Evolutionary conservation across 2,113 vertebrate genomes (phyloP).

Genomic region (Melospiza georgiana): DNA sequence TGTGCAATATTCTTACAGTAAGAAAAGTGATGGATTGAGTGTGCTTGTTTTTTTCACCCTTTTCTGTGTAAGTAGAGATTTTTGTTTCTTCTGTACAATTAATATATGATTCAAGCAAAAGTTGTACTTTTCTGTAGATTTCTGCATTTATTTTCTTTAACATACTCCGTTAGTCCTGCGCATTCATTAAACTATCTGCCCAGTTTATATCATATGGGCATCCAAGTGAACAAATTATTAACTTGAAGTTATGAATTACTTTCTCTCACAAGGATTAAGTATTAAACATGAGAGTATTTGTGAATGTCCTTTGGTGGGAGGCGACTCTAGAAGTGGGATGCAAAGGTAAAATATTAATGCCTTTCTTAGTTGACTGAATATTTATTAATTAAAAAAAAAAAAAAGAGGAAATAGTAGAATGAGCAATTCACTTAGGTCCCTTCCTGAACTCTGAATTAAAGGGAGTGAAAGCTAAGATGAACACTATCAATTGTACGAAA

Average conservation of each 20-base stretch:
- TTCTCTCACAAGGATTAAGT: not conserved
- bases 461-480: not conserved
- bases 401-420: not conserved
- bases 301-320: not conserved
- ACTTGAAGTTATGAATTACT: not conserved
- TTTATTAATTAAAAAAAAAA: not conserved
- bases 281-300: not conserved
- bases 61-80: conserved; percentile 59
- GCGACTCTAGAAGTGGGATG: not conserved
- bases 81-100: conserved; percentile 61
- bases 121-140: not conserved
- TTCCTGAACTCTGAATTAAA: not conserved
- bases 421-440: not conserved
- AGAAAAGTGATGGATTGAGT: conserved; percentile 46
- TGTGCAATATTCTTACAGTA: conserved; percentile 79
- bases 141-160: conserved; percentile 54
- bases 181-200: not conserved
- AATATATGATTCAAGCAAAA: conserved; percentile 20
- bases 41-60: conserved; percentile 3
- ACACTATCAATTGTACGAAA: not conserved
- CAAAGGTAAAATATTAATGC: not conserved
- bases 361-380: not conserved
- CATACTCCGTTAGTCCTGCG: conserved; percentile 60
- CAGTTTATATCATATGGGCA: not conserved
- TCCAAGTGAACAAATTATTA: conserved; percentile 62